Percentiles rank a stretch among this genome's conserved stretches.
Conservation (phyloP, 37 sponge, comb jelly and placozoan genomes). For the Chondrosia reniformis region DNA sequence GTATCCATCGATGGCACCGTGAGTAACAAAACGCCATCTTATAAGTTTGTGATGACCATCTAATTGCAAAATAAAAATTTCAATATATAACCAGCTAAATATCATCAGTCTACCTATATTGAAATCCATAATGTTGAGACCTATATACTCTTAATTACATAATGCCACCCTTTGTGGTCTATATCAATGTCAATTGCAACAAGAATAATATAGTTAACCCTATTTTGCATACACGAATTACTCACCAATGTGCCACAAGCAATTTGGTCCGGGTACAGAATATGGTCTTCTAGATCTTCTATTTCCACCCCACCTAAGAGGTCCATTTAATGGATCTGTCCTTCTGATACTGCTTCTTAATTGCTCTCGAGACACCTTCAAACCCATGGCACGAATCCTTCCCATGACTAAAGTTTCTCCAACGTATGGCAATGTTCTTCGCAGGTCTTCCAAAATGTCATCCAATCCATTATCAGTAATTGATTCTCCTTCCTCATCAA, state of each 20-base stretch:
- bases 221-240: too few species aligned
- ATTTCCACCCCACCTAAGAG: constrained; percentile 10
- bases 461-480: neutral
- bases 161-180: neutral
- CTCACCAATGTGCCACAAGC: constrained; percentile 21
- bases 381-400: neutral
- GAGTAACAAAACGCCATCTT: constrained; percentile 64
- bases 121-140: too few species aligned
- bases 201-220: too few species aligned
- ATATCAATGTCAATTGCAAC: neutral
- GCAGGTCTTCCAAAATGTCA: neutral
- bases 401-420: constrained; percentile 23
- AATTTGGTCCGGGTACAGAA: constrained; percentile 25
- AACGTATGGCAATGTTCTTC: neutral
- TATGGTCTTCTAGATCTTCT: neutral
- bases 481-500: neutral
- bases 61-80: constrained; percentile 10
- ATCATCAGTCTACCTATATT: too few species aligned
- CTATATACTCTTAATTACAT: too few species aligned
- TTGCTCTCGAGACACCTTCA: constrained; percentile 7
- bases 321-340: neutral
- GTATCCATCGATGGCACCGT: constrained; percentile 57
- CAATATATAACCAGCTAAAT: neutral
- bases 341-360: neutral
- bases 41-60: constrained; percentile 67